Evolutionary conservation across 2,888 invertebrate species (phyloP), one percentile per base, ranked within the genome.

Genomic region (Ormyrus rosae): DNA sequence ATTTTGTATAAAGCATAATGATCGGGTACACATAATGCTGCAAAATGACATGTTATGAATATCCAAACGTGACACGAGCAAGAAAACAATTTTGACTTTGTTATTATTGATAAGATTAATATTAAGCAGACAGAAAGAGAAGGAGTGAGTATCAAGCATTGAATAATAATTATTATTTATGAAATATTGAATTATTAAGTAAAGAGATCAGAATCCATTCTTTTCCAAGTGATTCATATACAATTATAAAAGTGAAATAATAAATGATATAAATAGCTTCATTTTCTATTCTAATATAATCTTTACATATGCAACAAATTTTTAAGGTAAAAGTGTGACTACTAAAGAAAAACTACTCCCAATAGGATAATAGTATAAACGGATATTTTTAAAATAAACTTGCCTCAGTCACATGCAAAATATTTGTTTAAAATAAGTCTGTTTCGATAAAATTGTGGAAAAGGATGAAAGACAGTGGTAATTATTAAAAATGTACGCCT

Each of bases 91-190:
- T 77, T 67, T 76, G 53, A 72, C 70, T 82, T 85, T 82, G 85
- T 86, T 82, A 85, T 85, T 85, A 85, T 86, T 83, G 84, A 85
- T 86, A 87, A 85, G 86, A 89, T 88, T 89, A 89, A 88, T 87
- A 84, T 80, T 87, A 90, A 90, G 90, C 89, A 90, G 89, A 89
- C 89, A 90, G 90, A 90, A 90, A 90, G 90, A 90, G 90, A 90
- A 90, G 90, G 90, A 90, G 90, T 89, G 89, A 90, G 88, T 89
- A 88, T 89, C 88, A 90, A 90, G 89, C 90, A 90, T 85, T 84
- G 82, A 84, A 83, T 83, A 81, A 81, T 83, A 85, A 84, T 75
- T 78, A 80, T 78, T 79, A 80, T 73, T 78, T 69, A 82, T 78
- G 72, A 73, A 76, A 73, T 70, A 70, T 67, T 65, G 74, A 81